Evolutionary conservation across 2,888 invertebrate species (phyloP), one percentile per base, ranked within the genome.

Genomic region (Ypsolopha sequella): DNA sequence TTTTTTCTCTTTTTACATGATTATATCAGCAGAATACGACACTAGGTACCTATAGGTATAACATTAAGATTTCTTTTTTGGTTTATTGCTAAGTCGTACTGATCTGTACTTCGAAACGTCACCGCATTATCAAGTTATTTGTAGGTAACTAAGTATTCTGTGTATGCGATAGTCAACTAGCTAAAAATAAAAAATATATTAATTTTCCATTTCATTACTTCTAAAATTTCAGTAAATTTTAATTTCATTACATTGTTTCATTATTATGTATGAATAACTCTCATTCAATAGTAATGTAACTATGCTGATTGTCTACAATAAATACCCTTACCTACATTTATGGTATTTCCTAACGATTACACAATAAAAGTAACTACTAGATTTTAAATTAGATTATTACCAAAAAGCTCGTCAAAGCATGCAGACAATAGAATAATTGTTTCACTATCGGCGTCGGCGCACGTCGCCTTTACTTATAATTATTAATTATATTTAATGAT

Each of bases 371-470:
- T 85, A 81, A 78, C 82, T 85, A 81, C 80, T 79, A 80, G 74
- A 70, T 77, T 75, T 82, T 79, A 80, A 82, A 84, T 81, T 81
- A 86, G 79, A 80, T 84, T 85, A 86, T 82, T 84, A 80, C 85
- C 84, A 79, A 84, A 85, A 87, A 87, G 87, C 87, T 87, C 87
- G 82, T 87, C 85, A 72, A 87, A 87, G 86, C 86, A 86, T 86
- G 86, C 86, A 81, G 76, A 82, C 82, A 85, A 80, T 73, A 76
- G 73, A 82, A 75, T 80, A 82, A 80, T 72, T 71, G 73, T 77
- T 79, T 79, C 68, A 78, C 82, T 85, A 85, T 75, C 76, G 77
- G 80, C 36, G 73, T 68, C 65, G 78, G 80, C 80, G 77, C 75
- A 64, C 61, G 70, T 66, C 79, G 73, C 81, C 79, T 66, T 64